A percentile compares a stretch with the other conserved stretches of the same genome.
Conservation (phyloP, 2,888 invertebrate species). For the Torymus aiolomorphi region DNA sequence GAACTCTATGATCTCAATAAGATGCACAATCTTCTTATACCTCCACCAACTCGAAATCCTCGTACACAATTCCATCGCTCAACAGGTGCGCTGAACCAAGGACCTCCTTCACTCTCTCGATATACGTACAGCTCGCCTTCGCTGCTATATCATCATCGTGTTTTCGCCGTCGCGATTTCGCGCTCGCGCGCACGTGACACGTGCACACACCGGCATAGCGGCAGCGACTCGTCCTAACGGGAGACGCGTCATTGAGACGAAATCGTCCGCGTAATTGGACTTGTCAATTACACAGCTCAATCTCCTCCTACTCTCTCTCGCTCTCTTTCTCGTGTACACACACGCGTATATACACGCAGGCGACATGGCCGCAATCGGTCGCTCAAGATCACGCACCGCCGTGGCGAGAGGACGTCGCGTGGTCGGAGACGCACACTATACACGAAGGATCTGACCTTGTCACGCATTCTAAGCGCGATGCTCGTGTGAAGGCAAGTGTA, state of each 20-base stretch:
- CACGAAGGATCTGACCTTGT: conserved; percentile 59
- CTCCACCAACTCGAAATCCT: no score
- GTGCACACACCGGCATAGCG: not conserved
- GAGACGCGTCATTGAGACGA: conserved; percentile 61
- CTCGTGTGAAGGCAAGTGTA: not conserved
- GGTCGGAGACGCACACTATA: conserved; percentile 14
- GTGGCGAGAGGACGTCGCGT: conserved; percentile 57
- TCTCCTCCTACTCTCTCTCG: not conserved
- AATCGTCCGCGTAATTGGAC: conserved; percentile 62
- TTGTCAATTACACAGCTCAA: conserved; percentile 60
- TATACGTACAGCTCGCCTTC: not conserved
- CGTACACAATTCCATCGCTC: no score
- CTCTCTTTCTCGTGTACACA: conserved; percentile 6
- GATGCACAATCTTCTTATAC: no score
- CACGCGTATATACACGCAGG: not conserved
- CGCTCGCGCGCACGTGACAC: conserved; percentile 25
- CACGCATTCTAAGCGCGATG: conserved; percentile 48
- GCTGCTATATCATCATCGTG: not conserved
- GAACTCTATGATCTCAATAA: no score
- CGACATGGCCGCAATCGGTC: conserved; percentile 57
- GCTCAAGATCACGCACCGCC: conserved; percentile 57
- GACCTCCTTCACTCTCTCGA: no score
- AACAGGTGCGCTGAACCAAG: no score
- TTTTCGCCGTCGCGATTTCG: not conserved
- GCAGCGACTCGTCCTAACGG: conserved; percentile 54